Evolutionary conservation across 2,113 vertebrate species (phyloP), one percentile per base, ranked within the genome.

Genomic region (Rana temporaria): DNA sequence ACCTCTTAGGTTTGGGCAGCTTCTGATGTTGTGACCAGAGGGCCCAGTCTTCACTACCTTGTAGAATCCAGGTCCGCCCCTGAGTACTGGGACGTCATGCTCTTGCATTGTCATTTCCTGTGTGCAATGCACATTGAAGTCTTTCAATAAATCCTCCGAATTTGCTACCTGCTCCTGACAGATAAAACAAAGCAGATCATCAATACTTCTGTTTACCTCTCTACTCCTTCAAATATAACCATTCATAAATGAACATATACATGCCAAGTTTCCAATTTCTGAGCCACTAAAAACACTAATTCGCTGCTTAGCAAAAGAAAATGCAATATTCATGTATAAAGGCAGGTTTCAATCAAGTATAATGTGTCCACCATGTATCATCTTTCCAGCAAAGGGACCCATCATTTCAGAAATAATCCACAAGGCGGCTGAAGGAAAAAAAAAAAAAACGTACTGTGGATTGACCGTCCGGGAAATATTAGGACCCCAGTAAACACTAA

Each of bases 1-100:
- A 97, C 98, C 98, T 97, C 97, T 99, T 98, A 99, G 97, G 97
- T 99, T 99, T 94, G 98, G 98, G 90, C 97, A 99, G 96, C 97
- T 99, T 98, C 98, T 96, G 96, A 99, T 97, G 97, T 99, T 99
- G 97, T 99, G 98, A 95, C 98, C 98, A 92, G 98, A 99, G 84
- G 98, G 97, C 90, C 98, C 98, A 85, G 98, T 99, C 97, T 99
- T 98, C 95, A 99, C 98, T 98, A 99, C 98, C 97, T 99, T 98
- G 97, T 99, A 99, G 93, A 97, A 89, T 92, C 97, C 98, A 88
- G 97, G 97, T 91, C 98, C 98, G 88, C 97, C 95, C 92, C 95
- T 95, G 90, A 96, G 95, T 91, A 96, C 96, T 82, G 95, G 92
- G 88, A 93, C 90, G 81, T 93, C 95, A 92, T 95, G 94, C 88